Base-by-base conservation (phyloP, 2,797 vertebrate species). In the Pagetopsis macropterus region DNA sequence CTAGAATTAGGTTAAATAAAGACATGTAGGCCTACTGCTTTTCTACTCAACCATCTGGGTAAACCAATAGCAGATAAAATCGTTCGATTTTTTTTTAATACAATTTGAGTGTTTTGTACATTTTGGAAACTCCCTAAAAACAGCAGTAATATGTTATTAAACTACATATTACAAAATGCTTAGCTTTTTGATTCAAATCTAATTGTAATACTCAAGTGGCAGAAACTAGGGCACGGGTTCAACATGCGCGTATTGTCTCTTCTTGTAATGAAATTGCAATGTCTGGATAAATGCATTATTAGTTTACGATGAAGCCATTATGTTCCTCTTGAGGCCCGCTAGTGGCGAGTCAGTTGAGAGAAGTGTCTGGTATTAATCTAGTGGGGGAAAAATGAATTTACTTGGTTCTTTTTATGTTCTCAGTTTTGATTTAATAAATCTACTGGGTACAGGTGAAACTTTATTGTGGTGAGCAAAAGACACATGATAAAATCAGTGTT, bases 181-280 rank as follows among this genome's bases (percentile, higher is more conserved):
- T 55, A 21, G 1, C 13, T 21, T 16, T 41, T 12, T 55, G 10
- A 8, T 31, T 52, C 1, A 55, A 56, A 40, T 62, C 16, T 23
- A 57, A 41, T 49, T 15, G 5, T n/a, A 65, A 55, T 52, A 56
- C 56, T 64, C 3, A 17, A 50, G 57, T 59, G 23, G 41, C 4
- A 67, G 62, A 69, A 73, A 81, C 31, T 58, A 70, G 65, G 59
- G n/a, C 55, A 54, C 52, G 37, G 31, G 6, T 63, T 16, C 49
- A 55, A 2, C 2, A 44, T 50, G 41, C 10, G 23, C 2, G 9
- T 41, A 9, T 45, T 76, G 31, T 60, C n/a, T 73, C 23, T 78
- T 66, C 45, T 19, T 27, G 4, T 2, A 43, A n/a, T 68, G 12
- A 71, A 78, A 59, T 19, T 15, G 13, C 31, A 67, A 31, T 31